Percentiles rank a stretch among this genome's conserved stretches.
Conservation (phyloP, 2,888 invertebrate genomes). For the Griposia aprilina region DNA sequence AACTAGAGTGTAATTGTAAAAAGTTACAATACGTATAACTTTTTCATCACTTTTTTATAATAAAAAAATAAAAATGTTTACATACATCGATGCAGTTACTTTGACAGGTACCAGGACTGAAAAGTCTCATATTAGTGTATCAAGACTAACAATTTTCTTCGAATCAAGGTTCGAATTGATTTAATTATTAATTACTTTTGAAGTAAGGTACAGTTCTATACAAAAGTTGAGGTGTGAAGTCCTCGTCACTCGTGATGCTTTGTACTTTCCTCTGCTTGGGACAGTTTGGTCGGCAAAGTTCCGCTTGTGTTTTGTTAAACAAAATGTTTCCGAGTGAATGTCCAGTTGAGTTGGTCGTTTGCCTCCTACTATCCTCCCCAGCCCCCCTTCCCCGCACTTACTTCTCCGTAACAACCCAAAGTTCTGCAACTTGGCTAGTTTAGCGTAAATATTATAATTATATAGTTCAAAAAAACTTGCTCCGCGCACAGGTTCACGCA, state of each 20-base stretch:
- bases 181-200: neutral
- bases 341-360: constrained; percentile 17
- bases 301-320: constrained; percentile 14
- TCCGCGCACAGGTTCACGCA: neutral
- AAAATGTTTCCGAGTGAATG: constrained; percentile 41
- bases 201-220: neutral
- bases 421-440: constrained; percentile 46
- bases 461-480: constrained; percentile 20
- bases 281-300: constrained; percentile 26
- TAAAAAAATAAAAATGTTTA: no score
- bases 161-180: no score
- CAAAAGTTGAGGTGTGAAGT: neutral
- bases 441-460: constrained; percentile 36
- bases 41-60: no score
- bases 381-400: neutral
- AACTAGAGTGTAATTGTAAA: no score
- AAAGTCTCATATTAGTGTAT: no score
- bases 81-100: no score
- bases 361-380: neutral
- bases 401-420: constrained; percentile 33
- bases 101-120: no score
- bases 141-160: no score
- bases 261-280: neutral
- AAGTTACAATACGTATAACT: no score
- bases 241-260: neutral